These are phyloP conservation scores for Petromus typicus DNA, from an alignment of 2,113 vertebrate genomes.

Conservation along the genomic window DNA sequence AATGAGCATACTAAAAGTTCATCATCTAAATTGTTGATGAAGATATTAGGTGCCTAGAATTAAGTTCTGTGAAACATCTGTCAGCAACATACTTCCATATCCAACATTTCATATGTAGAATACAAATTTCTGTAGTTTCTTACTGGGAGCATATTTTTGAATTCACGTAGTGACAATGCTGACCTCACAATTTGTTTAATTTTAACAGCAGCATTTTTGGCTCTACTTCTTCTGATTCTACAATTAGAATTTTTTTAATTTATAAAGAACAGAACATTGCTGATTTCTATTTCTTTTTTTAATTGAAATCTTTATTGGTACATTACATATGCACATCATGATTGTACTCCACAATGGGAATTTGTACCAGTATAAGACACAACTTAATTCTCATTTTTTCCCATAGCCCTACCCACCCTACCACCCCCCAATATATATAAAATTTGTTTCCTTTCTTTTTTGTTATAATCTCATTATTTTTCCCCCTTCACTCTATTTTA, in stretches of 20 bases:
- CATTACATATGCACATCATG: too few species aligned
- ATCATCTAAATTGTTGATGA: constrained; percentile 8
- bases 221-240: neutral
- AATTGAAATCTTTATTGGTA: too few species aligned
- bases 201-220: neutral
- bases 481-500: too few species aligned
- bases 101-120: neutral
- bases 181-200: neutral
- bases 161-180: neutral
- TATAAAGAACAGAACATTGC: neutral
- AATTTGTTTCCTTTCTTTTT: too few species aligned
- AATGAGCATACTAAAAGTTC: neutral
- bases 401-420: too few species aligned
- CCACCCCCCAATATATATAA: too few species aligned
- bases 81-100: neutral
- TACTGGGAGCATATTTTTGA: neutral
- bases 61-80: neutral
- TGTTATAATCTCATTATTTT: too few species aligned
- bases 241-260: neutral
- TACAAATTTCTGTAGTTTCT: neutral
- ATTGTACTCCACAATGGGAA: too few species aligned
- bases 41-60: neutral
- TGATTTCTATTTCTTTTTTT: neutral
- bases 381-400: too few species aligned
- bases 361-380: too few species aligned